Evolutionary conservation across 2,113 vertebrate genomes (phyloP).

Genomic region (Chloropsis cyanopogon): DNA sequence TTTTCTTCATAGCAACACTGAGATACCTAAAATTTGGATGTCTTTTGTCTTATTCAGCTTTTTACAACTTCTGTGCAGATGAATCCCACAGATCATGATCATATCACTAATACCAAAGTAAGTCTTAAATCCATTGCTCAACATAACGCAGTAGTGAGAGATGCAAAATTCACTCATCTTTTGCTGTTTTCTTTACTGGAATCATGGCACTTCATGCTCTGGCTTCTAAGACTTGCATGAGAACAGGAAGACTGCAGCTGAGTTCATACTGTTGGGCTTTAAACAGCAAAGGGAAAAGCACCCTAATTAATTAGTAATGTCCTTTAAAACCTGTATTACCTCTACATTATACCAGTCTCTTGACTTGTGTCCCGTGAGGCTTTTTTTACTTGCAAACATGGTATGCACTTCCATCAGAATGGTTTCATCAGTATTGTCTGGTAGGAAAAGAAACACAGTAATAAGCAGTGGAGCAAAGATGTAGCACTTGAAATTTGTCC

Average conservation of each 20-base stretch:
- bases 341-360: not conserved
- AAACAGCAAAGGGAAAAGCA: not conserved
- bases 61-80: slow-evolving; percentile 83
- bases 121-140: slow-evolving; percentile 69
- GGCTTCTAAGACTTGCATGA: not conserved
- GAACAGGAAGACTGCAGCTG: not conserved
- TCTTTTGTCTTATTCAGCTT: slow-evolving; percentile 80
- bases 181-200: not conserved
- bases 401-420: not conserved
- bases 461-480: not conserved
- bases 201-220: not conserved
- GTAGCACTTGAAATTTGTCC: not conserved
- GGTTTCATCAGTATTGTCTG: not conserved
- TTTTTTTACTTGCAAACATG: not conserved
- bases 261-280: not conserved
- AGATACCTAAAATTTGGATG: slow-evolving; percentile 33
- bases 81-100: slow-evolving; percentile 82
- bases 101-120: slow-evolving; percentile 79
- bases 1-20: not conserved
- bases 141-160: not conserved
- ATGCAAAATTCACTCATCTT: not conserved
- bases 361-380: not conserved
- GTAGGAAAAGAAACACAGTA: not conserved
- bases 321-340: not conserved
- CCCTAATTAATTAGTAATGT: not conserved